A percentile compares a stretch with the other conserved stretches of the same genome.
phyloP scores from a whole-genome alignment of 2,888 invertebrate species.

The Zootermopsis nevadensis region DNA sequence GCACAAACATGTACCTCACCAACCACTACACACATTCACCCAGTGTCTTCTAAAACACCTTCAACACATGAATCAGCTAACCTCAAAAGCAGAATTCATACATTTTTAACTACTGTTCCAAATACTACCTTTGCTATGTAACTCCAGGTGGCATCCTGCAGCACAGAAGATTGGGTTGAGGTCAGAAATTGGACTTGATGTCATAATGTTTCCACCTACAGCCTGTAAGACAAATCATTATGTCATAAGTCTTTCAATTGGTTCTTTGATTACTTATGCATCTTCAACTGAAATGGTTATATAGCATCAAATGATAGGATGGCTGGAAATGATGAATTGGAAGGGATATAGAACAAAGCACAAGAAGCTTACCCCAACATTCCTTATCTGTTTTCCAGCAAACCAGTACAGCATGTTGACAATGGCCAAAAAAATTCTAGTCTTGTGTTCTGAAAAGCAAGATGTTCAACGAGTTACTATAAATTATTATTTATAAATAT shows the following conservation, averaged over 20 bases:
- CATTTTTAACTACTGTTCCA: not conserved
- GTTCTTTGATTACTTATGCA: too few relatives aligned
- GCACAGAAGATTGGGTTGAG: constrained; percentile 93
- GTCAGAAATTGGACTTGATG: constrained; percentile 96
- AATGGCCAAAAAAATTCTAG: constrained; percentile 75
- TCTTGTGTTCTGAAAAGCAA: constrained; percentile 65
- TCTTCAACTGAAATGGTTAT: too few relatives aligned
- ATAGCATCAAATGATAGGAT: too few relatives aligned
- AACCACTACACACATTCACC: too few relatives aligned
- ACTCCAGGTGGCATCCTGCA: constrained; percentile 72
- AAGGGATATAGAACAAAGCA: constrained; percentile 38
- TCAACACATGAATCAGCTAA: too few relatives aligned
- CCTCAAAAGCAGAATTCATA: not conserved
- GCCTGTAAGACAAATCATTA: constrained; percentile 64
- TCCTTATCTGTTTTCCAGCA: constrained; percentile 94
- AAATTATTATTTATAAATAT: too few relatives aligned
- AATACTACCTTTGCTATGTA: constrained; percentile 66
- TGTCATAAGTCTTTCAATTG: too few relatives aligned
- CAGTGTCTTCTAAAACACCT: too few relatives aligned
- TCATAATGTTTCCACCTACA: constrained; percentile 93
- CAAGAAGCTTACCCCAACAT: constrained; percentile 76
- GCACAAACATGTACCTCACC: too few relatives aligned
- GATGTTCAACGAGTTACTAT: not conserved
- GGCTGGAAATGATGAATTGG: too few relatives aligned
- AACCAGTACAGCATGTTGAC: constrained; percentile 92